Evolutionary conservation across 2,888 invertebrate species (phyloP).

Genomic region (Adelphocoris suturalis): DNA sequence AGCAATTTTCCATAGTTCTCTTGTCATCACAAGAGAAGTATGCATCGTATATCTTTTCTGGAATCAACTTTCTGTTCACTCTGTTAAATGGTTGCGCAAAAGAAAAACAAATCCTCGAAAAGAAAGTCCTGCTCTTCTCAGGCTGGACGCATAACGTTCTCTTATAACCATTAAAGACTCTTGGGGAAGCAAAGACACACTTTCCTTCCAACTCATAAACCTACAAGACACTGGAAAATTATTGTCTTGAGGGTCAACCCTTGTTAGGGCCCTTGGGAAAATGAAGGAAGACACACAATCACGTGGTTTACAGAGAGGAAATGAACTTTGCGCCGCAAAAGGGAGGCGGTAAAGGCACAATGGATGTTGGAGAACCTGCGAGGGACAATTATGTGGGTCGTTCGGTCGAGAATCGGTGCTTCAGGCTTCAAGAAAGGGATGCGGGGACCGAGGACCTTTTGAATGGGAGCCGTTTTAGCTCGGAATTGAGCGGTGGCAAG

Average conservation of each 20-base stretch:
- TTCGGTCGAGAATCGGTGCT: constrained; percentile 32
- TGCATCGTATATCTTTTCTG: too few relatives aligned
- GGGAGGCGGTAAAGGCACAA: constrained; percentile 34
- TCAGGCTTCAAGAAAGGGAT: not conserved
- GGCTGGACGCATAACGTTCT: too few relatives aligned
- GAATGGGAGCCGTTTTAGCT: constrained; percentile 20
- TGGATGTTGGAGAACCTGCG: constrained; percentile 34
- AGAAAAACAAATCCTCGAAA: too few relatives aligned
- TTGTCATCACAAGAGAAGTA: too few relatives aligned
- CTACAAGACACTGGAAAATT: not conserved
- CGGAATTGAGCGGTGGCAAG: not conserved
- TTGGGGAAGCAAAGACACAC: too few relatives aligned
- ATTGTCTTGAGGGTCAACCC: constrained; percentile 2
- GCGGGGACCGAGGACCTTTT: constrained; percentile 11
- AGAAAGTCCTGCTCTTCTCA: too few relatives aligned
- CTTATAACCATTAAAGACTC: too few relatives aligned
- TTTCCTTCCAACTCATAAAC: too few relatives aligned
- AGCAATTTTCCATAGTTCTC: too few relatives aligned
- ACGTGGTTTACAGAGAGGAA: constrained; percentile 33
- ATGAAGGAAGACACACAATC: constrained; percentile 34
- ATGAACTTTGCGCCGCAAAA: constrained; percentile 11
- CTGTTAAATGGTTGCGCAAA: too few relatives aligned
- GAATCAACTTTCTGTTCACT: too few relatives aligned
- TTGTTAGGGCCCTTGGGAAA: constrained; percentile 4
- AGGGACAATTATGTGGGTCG: constrained; percentile 49